Percentiles rank a stretch among this genome's conserved stretches.
These are phyloP conservation scores for Coelinius sp. DNA, from an alignment of 2,888 invertebrate species.

Conservation along the genomic window DNA sequence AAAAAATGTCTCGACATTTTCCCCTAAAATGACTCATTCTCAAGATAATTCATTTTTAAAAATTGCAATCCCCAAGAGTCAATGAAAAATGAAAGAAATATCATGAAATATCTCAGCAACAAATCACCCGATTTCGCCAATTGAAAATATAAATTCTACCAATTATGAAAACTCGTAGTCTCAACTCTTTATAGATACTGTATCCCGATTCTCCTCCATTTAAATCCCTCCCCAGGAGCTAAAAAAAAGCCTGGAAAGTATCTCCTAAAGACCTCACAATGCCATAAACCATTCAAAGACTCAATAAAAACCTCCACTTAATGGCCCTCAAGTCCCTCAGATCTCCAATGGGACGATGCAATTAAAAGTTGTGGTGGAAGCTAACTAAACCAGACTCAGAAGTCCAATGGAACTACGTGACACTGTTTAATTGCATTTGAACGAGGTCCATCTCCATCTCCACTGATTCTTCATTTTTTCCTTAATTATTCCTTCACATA, in stretches of 20 bases:
- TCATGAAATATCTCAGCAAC: no score
- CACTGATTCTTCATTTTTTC: neutral
- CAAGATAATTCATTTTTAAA: no score
- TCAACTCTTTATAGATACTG: neutral
- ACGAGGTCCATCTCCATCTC: constrained; percentile 39
- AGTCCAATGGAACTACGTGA: constrained; percentile 59
- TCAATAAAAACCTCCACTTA: constrained; percentile 53
- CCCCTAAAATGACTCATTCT: no score
- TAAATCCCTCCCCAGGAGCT: no score
- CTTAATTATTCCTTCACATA: neutral
- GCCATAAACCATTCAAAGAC: constrained; percentile 36
- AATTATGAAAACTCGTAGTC: no score
- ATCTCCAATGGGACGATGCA: constrained; percentile 55
- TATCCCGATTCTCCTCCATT: neutral
- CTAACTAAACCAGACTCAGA: constrained; percentile 64
- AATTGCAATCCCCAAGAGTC: no score
- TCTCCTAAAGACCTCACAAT: neutral
- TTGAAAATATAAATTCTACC: no score
- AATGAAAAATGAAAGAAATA: no score
- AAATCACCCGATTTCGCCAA: no score
- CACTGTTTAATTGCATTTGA: constrained; percentile 64
- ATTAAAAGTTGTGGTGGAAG: constrained; percentile 68
- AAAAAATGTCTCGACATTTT: no score
- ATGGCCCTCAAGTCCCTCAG: constrained; percentile 63
- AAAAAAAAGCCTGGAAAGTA: neutral